Conservation (phyloP, 1,140 invertebrate species). For the Ceratina australensis region DNA sequence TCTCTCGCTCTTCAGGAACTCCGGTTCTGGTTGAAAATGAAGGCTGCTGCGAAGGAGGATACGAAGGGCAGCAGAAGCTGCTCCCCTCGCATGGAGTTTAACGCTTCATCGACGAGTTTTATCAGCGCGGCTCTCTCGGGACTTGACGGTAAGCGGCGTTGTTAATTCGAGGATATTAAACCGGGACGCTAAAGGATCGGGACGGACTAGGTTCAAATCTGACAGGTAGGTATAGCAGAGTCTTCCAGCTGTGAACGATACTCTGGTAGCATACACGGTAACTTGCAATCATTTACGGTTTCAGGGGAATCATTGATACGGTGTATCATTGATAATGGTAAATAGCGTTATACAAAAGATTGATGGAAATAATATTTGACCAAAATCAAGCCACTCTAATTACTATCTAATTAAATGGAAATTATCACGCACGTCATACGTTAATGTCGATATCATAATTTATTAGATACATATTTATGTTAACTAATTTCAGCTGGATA, state of each 20-base stretch:
- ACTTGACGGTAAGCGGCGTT: conserved; percentile 6
- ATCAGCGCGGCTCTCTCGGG: conserved; percentile 20
- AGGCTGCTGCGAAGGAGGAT: conserved; percentile 21
- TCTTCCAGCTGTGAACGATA: not conserved
- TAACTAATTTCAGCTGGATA: too few species aligned
- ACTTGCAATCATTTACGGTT: too few species aligned
- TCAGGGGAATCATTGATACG: too few species aligned
- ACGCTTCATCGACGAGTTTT: conserved; percentile 47
- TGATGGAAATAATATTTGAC: too few species aligned
- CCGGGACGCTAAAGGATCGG: not conserved
- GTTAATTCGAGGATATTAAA: conserved; percentile 46
- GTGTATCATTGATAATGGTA: too few species aligned
- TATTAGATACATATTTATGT: too few species aligned
- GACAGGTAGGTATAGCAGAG: not conserved
- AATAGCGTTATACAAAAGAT: too few species aligned
- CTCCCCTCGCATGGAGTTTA: conserved; percentile 39
- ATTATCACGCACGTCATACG: too few species aligned
- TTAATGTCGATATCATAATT: too few species aligned
- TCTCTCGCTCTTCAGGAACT: not conserved
- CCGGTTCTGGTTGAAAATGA: conserved; percentile 6
- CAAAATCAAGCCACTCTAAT: too few species aligned
- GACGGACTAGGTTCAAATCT: not conserved
- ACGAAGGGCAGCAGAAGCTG: conserved; percentile 20
- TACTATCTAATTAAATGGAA: too few species aligned
- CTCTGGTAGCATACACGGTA: not conserved